These are phyloP conservation scores for Drosophila setosimentum DNA, from an alignment of 2,888 invertebrate genomes.

Conservation along the genomic window DNA sequence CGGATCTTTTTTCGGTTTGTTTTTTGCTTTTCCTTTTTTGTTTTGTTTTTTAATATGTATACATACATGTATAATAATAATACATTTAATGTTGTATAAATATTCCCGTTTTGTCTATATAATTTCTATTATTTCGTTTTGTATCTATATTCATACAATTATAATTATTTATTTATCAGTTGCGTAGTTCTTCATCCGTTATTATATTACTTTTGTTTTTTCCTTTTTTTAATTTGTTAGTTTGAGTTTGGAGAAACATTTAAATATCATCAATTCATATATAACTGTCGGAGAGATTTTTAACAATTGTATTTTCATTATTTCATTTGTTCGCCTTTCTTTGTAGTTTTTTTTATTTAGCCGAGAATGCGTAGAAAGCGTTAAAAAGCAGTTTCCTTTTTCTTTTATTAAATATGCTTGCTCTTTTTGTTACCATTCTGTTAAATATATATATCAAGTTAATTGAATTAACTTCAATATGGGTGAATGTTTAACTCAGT, in stretches of 20 bases:
- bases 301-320: slow-evolving; percentile 67
- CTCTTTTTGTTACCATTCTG: slow-evolving; percentile 9
- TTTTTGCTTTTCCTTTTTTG: slow-evolving; percentile 29
- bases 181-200: slow-evolving; percentile 58
- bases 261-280: slow-evolving; percentile 55
- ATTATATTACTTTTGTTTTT: slow-evolving; percentile 23
- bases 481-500: slow-evolving; percentile 56
- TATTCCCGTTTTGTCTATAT: slow-evolving; percentile 75
- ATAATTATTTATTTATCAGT: slow-evolving; percentile 55
- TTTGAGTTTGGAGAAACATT: slow-evolving; percentile 64
- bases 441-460: slow-evolving; percentile 52
- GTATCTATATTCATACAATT: slow-evolving; percentile 62
- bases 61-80: slow-evolving; percentile 76
- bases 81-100: slow-evolving; percentile 75
- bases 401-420: slow-evolving; percentile 10
- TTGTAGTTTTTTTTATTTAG: slow-evolving; percentile 10
- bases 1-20: slow-evolving; percentile 40
- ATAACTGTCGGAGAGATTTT: slow-evolving; percentile 66
- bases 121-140: slow-evolving; percentile 69
- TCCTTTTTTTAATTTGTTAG: slow-evolving; percentile 31
- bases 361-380: slow-evolving; percentile 58
- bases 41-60: slow-evolving; percentile 58
- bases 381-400: slow-evolving; percentile 51
- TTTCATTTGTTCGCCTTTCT: slow-evolving; percentile 40
- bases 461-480: slow-evolving; percentile 75